A percentile compares a stretch with the other conserved stretches of the same genome.
phyloP scores from a whole-genome alignment of 2,888 invertebrate genomes.

The Rhorus exstirpatorius region DNA sequence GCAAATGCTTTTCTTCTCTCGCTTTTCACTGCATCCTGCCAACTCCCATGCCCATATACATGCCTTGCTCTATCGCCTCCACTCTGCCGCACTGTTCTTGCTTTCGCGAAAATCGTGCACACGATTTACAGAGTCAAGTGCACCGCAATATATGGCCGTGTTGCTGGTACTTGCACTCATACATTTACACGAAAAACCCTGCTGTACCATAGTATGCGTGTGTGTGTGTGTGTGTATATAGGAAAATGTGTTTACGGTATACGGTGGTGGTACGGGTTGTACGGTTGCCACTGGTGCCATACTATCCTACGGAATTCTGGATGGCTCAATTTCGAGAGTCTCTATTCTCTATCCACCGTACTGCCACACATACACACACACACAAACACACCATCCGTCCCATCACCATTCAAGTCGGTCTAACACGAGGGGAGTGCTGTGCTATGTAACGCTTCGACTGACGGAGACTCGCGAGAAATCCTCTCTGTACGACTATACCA shows the following conservation, averaged over 20 bases:
- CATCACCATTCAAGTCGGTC: slow-evolving; percentile 71
- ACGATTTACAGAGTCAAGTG: slow-evolving; percentile 61
- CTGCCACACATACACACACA: slow-evolving; percentile 10
- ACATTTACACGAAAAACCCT: not conserved
- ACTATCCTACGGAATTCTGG: slow-evolving; percentile 67
- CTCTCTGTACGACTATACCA: slow-evolving; percentile 71
- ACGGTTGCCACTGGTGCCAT: slow-evolving; percentile 53
- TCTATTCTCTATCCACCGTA: slow-evolving; percentile 70
- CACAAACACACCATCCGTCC: slow-evolving; percentile 26
- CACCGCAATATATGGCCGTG: not conserved
- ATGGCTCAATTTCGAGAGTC: slow-evolving; percentile 81
- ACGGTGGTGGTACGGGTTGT: not conserved
- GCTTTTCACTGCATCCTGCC: not conserved
- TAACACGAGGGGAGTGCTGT: slow-evolving; percentile 82
- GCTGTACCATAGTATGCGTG: not conserved
- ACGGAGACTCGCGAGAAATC: slow-evolving; percentile 83
- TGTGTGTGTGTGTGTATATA: not conserved
- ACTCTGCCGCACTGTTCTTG: not conserved
- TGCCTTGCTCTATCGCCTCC: not conserved
- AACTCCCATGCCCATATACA: not conserved
- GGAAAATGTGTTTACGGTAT: not conserved
- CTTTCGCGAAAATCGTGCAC: slow-evolving; percentile 49
- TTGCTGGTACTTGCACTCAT: not conserved
- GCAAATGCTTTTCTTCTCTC: slow-evolving; percentile 42
- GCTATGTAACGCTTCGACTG: slow-evolving; percentile 79